phyloP scores from a whole-genome alignment of 2,888 invertebrate genomes.

The Euplagia quadripunctaria region DNA sequence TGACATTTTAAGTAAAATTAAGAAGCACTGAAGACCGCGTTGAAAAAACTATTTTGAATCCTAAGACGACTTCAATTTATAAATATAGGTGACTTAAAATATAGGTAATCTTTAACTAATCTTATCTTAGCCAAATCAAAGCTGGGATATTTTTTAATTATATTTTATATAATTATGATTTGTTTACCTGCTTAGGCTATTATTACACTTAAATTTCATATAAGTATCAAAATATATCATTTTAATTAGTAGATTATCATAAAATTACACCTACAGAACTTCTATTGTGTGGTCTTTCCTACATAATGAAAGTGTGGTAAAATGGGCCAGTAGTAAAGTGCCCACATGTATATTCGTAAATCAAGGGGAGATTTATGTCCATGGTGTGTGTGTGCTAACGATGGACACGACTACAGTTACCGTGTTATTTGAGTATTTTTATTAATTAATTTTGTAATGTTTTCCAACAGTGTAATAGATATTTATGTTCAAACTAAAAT shows the following conservation, averaged over 20 bases:
- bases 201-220: slow-evolving; percentile 12
- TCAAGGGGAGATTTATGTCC: slow-evolving; percentile 75
- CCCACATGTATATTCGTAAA: slow-evolving; percentile 70
- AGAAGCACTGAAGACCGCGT: neutral
- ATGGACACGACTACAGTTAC: slow-evolving; percentile 47
- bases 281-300: slow-evolving; percentile 50
- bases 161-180: neutral
- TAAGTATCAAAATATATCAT: too few species aligned
- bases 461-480: slow-evolving; percentile 4
- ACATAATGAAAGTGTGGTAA: slow-evolving; percentile 59
- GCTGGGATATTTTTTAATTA: too few species aligned
- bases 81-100: too few species aligned
- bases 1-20: neutral
- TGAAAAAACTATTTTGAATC: neutral
- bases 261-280: slow-evolving; percentile 49
- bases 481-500: neutral
- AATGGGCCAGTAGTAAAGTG: slow-evolving; percentile 68
- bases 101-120: too few species aligned
- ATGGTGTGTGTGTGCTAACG: slow-evolving; percentile 51
- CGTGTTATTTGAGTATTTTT: slow-evolving; percentile 52
- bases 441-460: slow-evolving; percentile 22
- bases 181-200: neutral
- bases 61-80: neutral
- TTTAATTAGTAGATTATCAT: slow-evolving; percentile 2
- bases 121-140: too few species aligned